Evolutionary conservation across 2,113 vertebrate genomes (phyloP).

Genomic region (Atractosteus spatula): DNA sequence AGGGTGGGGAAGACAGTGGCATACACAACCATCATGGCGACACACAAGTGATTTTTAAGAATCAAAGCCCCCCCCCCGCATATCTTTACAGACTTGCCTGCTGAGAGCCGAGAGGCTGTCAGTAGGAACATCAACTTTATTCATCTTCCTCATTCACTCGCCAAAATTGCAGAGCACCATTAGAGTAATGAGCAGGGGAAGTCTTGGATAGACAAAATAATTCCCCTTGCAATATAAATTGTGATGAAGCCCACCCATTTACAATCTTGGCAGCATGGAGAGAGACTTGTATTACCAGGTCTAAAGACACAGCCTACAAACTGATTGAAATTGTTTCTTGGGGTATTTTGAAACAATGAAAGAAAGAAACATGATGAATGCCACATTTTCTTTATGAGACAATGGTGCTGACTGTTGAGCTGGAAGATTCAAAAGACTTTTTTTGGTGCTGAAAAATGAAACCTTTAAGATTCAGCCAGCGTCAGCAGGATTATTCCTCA

Average conservation of each 20-base stretch:
- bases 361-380: too few relatives aligned
- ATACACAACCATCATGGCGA: neutral
- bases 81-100: neutral
- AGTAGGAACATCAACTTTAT: conserved; percentile 40
- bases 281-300: too few relatives aligned
- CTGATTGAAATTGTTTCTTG: too few relatives aligned
- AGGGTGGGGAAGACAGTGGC: neutral
- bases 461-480: too few relatives aligned
- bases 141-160: conserved; percentile 31
- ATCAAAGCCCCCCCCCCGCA: neutral
- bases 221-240: conserved; percentile 29
- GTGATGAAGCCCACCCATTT: conserved; percentile 30
- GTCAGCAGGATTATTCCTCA: too few relatives aligned
- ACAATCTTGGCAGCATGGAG: conserved; percentile 23
- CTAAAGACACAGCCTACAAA: too few relatives aligned
- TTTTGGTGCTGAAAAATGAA: too few relatives aligned
- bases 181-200: conserved; percentile 18
- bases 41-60: neutral
- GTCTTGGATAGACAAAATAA: conserved; percentile 42
- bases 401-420: too few relatives aligned
- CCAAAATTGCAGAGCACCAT: conserved; percentile 19
- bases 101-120: conserved; percentile 37
- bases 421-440: too few relatives aligned
- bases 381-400: too few relatives aligned
- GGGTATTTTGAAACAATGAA: too few relatives aligned